Evolutionary conservation across 2,888 invertebrate species (phyloP).

Genomic region (Emmelina monodactyla): DNA sequence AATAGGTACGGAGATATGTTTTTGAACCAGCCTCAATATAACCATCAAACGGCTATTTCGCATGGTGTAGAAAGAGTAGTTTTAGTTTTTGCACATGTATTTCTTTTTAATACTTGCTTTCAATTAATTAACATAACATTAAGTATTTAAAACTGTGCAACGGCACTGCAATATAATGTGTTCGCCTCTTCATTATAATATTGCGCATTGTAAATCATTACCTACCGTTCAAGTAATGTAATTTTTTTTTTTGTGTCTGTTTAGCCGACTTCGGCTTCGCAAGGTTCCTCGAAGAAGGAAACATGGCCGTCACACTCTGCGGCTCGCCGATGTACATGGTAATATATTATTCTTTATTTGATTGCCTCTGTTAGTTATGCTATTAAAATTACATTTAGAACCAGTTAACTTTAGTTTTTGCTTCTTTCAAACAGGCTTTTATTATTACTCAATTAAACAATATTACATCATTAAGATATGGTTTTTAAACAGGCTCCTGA

Average conservation of each 20-base stretch:
- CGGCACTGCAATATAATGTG: too few relatives aligned
- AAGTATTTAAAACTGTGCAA: too few relatives aligned
- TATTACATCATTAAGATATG: neutral
- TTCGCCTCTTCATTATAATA: too few relatives aligned
- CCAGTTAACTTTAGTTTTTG: neutral
- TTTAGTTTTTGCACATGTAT: too few relatives aligned
- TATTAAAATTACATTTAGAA: neutral
- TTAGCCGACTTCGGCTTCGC: constrained; percentile 99
- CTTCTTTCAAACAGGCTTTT: neutral
- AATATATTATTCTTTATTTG: constrained; percentile 23
- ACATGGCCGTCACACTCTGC: constrained; percentile 99
- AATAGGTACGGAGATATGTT: constrained; percentile 74
- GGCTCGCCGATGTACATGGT: constrained; percentile 99
- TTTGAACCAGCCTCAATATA: too few relatives aligned
- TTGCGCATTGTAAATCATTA: too few relatives aligned
- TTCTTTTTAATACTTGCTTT: too few relatives aligned
- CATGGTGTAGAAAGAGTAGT: too few relatives aligned
- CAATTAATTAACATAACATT: too few relatives aligned
- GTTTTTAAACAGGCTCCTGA: constrained; percentile 82
- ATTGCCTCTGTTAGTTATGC: neutral
- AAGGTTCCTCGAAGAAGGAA: constrained; percentile 96
- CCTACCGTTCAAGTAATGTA: too few relatives aligned
- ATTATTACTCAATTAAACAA: neutral
- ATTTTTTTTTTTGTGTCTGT: constrained; percentile 36
- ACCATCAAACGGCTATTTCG: too few relatives aligned